phyloP scores from a whole-genome alignment of 2,797 vertebrate genomes.

The Benthosema pterotum region DNA sequence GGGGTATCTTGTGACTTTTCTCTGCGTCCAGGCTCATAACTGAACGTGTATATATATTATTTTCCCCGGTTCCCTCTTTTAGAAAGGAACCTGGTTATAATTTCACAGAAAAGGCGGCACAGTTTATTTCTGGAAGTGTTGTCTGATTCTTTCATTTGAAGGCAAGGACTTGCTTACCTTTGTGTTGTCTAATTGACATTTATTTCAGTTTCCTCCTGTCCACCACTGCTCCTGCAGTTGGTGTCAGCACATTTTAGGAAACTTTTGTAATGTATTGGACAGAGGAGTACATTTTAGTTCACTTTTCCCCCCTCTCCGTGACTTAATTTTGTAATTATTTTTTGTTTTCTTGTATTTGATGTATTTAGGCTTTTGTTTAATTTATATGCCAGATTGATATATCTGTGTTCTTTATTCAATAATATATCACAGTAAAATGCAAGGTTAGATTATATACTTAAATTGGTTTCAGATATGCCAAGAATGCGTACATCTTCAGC shows the following conservation, averaged over 20 bases:
- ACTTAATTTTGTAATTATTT: too few species aligned
- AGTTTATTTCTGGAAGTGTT: conserved; percentile 27
- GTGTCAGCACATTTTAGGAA: conserved; percentile 28
- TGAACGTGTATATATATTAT: background rate
- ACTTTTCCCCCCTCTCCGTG: conserved; percentile 1
- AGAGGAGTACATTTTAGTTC: conserved; percentile 13
- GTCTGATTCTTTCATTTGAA: conserved; percentile 19
- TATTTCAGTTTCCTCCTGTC: conserved; percentile 38
- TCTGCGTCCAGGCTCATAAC: conserved; percentile 26
- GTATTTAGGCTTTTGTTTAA: conserved; percentile 19
- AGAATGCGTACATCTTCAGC: conserved; percentile 43
- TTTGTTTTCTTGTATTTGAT: conserved; percentile 1
- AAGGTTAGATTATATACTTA: conserved; percentile 7
- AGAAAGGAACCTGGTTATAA: conserved; percentile 18
- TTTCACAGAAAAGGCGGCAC: conserved; percentile 5
- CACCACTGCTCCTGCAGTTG: conserved; percentile 20
- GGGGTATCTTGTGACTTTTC: conserved; percentile 18
- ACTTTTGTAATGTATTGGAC: conserved; percentile 7
- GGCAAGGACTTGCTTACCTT: conserved; percentile 13
- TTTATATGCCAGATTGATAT: conserved; percentile 11
- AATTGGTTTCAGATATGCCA: conserved; percentile 15
- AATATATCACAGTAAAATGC: conserved; percentile 10
- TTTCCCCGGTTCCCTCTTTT: conserved; percentile 24
- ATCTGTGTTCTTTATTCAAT: conserved; percentile 24
- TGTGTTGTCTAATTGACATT: conserved; percentile 25